Percentiles rank a stretch among this genome's conserved stretches.
These are phyloP conservation scores for Zonitis immaculata DNA, from an alignment of 2,888 invertebrate species.

Conservation along the genomic window DNA sequence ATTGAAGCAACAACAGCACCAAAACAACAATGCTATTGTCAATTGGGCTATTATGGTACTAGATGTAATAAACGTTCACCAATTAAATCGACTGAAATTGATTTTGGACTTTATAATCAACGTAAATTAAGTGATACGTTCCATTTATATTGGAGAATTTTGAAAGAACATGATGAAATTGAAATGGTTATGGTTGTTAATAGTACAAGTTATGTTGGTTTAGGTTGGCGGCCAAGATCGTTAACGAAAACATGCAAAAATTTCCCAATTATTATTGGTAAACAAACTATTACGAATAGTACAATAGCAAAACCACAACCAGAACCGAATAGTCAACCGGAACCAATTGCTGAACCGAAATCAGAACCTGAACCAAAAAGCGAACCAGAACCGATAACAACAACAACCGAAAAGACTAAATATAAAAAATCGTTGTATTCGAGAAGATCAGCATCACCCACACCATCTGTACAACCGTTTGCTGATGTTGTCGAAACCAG, in stretches of 20 bases:
- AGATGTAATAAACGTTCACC: constrained; percentile 82
- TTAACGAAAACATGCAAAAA: constrained; percentile 73
- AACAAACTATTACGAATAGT: constrained; percentile 7
- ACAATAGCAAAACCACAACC: constrained; percentile 31
- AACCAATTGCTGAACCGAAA: constrained; percentile 38
- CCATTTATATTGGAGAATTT: constrained; percentile 78
- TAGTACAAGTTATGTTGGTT: constrained; percentile 77
- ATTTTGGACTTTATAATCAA: constrained; percentile 65
- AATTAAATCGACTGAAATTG: constrained; percentile 67
- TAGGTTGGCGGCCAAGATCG: constrained; percentile 88
- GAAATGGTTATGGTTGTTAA: constrained; percentile 87
- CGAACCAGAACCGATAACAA: constrained; percentile 41
- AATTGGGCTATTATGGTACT: constrained; percentile 81
- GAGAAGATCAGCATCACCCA: constrained; percentile 39
- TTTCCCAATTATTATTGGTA: constrained; percentile 65
- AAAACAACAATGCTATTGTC: constrained; percentile 82
- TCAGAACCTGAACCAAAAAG: constrained; percentile 46
- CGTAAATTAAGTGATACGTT: constrained; percentile 69
- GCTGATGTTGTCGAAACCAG: constrained; percentile 75
- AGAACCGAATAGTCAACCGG: constrained; percentile 35
- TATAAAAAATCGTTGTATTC: constrained; percentile 42
- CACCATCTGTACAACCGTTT: constrained; percentile 24
- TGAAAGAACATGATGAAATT: constrained; percentile 78
- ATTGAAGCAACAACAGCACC: constrained; percentile 77
- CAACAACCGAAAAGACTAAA: constrained; percentile 29